Evolutionary conservation across 2,888 invertebrate species (phyloP), one percentile per base, ranked within the genome.

Genomic region (Melikaiella ostensackeni): DNA sequence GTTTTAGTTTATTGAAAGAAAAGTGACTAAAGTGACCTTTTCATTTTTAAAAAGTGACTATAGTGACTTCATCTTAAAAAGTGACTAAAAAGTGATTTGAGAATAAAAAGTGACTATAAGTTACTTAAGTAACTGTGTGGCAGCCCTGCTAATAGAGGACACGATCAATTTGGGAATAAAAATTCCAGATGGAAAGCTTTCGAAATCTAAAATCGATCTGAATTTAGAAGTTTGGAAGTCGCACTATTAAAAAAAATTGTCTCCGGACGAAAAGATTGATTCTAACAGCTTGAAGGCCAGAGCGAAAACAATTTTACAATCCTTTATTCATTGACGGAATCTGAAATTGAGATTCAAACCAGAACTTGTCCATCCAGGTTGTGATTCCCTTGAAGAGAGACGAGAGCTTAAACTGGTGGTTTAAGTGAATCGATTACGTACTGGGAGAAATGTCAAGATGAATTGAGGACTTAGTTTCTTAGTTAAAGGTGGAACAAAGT

Each of bases 341-440:
- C 38, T 66, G 42, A 19, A 66, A 66, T 42, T 42, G 42, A 66
- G 64, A 42, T 42, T 27, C 27, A n/a, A 27, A 21, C 8, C 42
- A 66, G 38, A 66, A 66, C 24, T 66, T 66, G 64, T 16, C 24
- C 64, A 46, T 46, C 27, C 24, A 27, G 64, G 64, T 42, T 66
- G 64, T 38, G 42, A 66, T 66, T 24, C 42, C 4, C 42, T 66
- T 7, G 19, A 42, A 66, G 46, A 30, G n/a, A n/a, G 13, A 66
- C 42, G 42, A 46, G 46, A 70, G 46, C n/a, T 50, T 33, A 33
- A 33, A 30, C 30, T 27, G 30, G 66, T 66, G 30, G 46, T 66
- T 66, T 66, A 46, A 70, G 70, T 70, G 27, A 70, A 70, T 70
- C 70, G 70, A 70, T 70, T 70, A 70, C 50, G 30, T 70, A 30